phyloP scores from a whole-genome alignment of 2,888 invertebrate species.

The Acronicta psi region DNA sequence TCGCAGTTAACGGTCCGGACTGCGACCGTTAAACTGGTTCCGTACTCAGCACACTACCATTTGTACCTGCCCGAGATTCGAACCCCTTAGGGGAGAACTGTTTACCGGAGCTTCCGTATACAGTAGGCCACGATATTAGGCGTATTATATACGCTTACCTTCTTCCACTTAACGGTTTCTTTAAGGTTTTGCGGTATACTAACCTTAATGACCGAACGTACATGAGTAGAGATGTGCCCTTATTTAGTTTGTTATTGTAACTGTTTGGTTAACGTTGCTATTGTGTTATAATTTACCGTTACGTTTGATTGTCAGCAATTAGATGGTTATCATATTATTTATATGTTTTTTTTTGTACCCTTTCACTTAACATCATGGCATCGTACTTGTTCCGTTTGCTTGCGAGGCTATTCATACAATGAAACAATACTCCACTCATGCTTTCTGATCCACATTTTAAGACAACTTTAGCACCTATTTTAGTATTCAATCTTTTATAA shows the following conservation, averaged over 20 bases:
- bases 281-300: conserved; percentile 36
- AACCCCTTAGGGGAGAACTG: conserved; percentile 57
- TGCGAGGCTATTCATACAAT: background rate
- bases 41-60: conserved; percentile 60
- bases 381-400: conserved; percentile 2
- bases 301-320: conserved; percentile 17
- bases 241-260: conserved; percentile 49
- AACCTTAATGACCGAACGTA: conserved; percentile 46
- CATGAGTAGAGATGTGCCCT: conserved; percentile 41
- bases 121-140: conserved; percentile 44
- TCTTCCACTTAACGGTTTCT: conserved; percentile 39
- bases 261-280: conserved; percentile 33
- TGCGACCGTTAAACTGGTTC: conserved; percentile 81
- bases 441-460: background rate
- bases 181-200: conserved; percentile 23
- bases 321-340: conserved; percentile 23
- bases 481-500: too few relatives aligned
- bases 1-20: conserved; percentile 77
- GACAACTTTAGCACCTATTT: background rate
- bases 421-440: background rate
- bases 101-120: conserved; percentile 64
- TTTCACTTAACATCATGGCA: conserved; percentile 8
- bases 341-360: conserved; percentile 9
- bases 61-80: conserved; percentile 64
- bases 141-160: conserved; percentile 11